phyloP scores from a whole-genome alignment of 2,888 invertebrate species.

The Fragum whitleyi region DNA sequence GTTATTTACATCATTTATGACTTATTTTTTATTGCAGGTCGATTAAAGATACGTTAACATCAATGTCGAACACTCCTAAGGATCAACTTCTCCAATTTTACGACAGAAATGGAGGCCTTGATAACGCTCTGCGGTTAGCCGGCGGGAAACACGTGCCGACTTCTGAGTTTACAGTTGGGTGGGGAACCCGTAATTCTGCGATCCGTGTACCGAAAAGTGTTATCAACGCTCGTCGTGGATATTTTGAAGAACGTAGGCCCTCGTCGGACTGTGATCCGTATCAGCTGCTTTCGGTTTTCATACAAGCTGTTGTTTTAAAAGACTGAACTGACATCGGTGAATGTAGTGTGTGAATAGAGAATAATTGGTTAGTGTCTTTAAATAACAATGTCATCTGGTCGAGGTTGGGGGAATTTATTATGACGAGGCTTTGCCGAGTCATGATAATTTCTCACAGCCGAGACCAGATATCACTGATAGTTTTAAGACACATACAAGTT shows the following conservation, averaged over 20 bases:
- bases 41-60: neutral
- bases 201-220: neutral
- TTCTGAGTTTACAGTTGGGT: neutral
- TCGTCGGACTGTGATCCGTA: neutral
- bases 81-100: neutral
- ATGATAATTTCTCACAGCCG: no score
- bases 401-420: no score
- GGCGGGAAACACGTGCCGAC: neutral
- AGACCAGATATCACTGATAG: no score
- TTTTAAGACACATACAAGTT: no score
- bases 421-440: no score
- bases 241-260: slow-evolving; percentile 1
- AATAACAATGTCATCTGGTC: no score
- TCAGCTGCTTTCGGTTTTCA: neutral
- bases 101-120: neutral
- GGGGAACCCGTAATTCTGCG: neutral
- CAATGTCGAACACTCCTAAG: neutral
- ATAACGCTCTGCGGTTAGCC: neutral
- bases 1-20: neutral
- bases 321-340: no score
- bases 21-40: neutral
- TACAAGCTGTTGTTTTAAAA: neutral
- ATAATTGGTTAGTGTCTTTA: no score
- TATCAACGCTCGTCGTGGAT: neutral
- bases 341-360: no score